phyloP scores from a whole-genome alignment of 2,888 invertebrate species.

The Pachliopta kotzebuea region DNA sequence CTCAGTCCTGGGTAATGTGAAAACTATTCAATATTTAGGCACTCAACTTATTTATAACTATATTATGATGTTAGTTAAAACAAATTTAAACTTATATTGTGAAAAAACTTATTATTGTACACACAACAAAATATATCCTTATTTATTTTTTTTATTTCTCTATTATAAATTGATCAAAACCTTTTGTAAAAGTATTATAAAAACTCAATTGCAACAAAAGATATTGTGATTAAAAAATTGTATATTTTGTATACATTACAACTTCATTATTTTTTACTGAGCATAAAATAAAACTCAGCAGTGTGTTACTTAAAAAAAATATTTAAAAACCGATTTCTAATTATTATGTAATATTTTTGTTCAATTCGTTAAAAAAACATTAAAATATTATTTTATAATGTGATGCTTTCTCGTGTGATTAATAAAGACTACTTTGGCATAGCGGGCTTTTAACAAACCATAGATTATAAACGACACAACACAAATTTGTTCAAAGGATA shows the following conservation, averaged over 20 bases:
- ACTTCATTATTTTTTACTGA: constrained; percentile 8
- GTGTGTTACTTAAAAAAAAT: constrained; percentile 13
- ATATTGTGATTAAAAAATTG: neutral
- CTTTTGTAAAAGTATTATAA: neutral
- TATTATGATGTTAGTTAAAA: constrained; percentile 16
- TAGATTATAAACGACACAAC: constrained; percentile 8
- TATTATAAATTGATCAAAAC: neutral
- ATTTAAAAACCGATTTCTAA: constrained; percentile 30
- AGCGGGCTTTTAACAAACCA: constrained; percentile 3
- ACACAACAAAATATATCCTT: neutral
- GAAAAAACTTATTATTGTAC: neutral
- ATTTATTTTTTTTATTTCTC: neutral
- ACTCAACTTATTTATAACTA: constrained; percentile 26
- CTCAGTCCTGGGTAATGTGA: constrained; percentile 41
- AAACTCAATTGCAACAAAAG: neutral
- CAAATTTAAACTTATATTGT: constrained; percentile 6
- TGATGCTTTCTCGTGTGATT: constrained; percentile 27
- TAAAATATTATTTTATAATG: constrained; percentile 31
- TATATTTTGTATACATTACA: neutral
- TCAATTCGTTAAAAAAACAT: constrained; percentile 22
- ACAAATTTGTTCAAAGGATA: too few relatives aligned
- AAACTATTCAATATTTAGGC: constrained; percentile 27
- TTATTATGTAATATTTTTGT: neutral
- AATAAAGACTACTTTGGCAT: constrained; percentile 25
- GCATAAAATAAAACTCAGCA: constrained; percentile 24